Conservation (phyloP, 2,797 vertebrate genomes). For the Kryptopterus vitreolus region DNA sequence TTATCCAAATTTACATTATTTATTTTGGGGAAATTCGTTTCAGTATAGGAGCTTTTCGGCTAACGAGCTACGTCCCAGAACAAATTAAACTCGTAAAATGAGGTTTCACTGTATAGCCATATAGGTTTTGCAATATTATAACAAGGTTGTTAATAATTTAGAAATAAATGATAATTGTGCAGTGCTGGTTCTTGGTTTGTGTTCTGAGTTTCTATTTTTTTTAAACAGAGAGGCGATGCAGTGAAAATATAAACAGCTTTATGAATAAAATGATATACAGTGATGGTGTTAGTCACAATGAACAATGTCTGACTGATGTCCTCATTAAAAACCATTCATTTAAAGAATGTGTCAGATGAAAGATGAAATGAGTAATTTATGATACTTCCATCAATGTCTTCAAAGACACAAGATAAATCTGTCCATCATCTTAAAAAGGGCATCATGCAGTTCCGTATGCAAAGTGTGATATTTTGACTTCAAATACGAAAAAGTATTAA, state of each 20-base stretch:
- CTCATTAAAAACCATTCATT: conserved; percentile 13
- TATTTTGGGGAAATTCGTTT: too few species aligned
- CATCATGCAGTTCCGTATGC: conserved; percentile 6
- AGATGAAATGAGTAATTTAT: background rate
- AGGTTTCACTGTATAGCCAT: too few species aligned
- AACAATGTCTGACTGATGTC: background rate
- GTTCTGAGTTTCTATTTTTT: background rate
- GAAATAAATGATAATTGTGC: background rate
- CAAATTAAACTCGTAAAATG: too few species aligned
- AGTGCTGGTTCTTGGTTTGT: background rate
- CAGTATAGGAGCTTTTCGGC: too few species aligned
- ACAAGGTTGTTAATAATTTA: background rate
- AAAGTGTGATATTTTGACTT: conserved; percentile 1
- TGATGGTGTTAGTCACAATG: background rate
- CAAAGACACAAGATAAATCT: background rate
- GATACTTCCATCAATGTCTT: background rate
- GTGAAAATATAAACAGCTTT: conserved; percentile 23
- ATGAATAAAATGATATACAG: conserved; percentile 16
- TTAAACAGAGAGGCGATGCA: conserved; percentile 4
- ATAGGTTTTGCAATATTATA: background rate
- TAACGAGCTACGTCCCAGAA: too few species aligned
- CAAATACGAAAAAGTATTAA: background rate
- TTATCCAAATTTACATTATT: too few species aligned
- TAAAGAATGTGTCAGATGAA: conserved; percentile 3
- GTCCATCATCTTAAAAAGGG: background rate